A percentile compares a stretch with the other conserved stretches of the same genome.
Evolutionary conservation across 2,888 invertebrate genomes (phyloP).

Genomic region (Dicycla oo): DNA sequence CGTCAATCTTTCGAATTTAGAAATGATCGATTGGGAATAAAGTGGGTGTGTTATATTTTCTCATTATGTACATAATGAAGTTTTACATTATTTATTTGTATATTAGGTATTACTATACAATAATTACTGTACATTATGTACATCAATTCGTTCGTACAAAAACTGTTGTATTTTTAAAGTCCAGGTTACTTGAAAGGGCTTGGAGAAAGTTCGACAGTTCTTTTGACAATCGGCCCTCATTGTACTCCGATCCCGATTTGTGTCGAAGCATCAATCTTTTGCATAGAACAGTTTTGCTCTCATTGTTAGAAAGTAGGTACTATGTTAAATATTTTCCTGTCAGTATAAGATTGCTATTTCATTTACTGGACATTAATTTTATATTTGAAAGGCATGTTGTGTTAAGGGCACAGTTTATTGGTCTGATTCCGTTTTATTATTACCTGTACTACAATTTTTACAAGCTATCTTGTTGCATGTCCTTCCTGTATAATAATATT

Average conservation of each 20-base stretch:
- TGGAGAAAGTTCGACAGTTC: slow-evolving; percentile 85
- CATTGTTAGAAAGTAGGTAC: slow-evolving; percentile 78
- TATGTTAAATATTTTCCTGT: slow-evolving; percentile 57
- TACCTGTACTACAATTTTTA: background rate
- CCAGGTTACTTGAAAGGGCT: slow-evolving; percentile 78
- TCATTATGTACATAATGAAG: too few relatives aligned
- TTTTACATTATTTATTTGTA: too few relatives aligned
- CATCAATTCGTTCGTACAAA: slow-evolving; percentile 25
- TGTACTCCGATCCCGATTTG: slow-evolving; percentile 82
- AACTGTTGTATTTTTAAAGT: slow-evolving; percentile 59
- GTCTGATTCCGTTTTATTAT: background rate
- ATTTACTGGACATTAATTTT: slow-evolving; percentile 37
- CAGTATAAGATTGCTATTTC: slow-evolving; percentile 53
- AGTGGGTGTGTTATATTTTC: slow-evolving; percentile 25
- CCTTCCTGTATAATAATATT: slow-evolving; percentile 38
- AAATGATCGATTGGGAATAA: slow-evolving; percentile 28
- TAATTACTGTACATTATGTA: too few relatives aligned
- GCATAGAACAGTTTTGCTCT: slow-evolving; percentile 73
- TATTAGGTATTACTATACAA: too few relatives aligned
- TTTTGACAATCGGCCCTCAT: slow-evolving; percentile 81
- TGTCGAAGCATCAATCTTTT: slow-evolving; percentile 81
- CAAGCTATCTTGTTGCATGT: background rate
- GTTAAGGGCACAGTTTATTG: background rate
- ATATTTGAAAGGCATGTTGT: slow-evolving; percentile 21
- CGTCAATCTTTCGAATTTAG: slow-evolving; percentile 7